A percentile compares a stretch with the other conserved stretches of the same genome.
These are phyloP conservation scores for Philereme transversata DNA, from an alignment of 2,888 invertebrate species.

Conservation along the genomic window DNA sequence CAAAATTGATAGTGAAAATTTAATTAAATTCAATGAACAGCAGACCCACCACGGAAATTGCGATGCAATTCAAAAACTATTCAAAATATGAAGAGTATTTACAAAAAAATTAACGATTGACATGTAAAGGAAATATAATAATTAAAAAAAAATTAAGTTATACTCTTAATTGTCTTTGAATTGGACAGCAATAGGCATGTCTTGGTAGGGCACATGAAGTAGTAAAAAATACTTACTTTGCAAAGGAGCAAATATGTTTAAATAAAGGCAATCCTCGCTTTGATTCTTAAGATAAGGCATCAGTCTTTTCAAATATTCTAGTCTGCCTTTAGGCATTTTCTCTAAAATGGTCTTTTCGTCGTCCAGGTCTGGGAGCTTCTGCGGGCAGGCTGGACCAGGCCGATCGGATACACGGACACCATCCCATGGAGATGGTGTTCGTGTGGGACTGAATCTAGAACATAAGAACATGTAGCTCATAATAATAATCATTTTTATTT, in stretches of 20 bases:
- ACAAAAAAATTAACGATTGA: too few relatives aligned
- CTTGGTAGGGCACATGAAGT: too few relatives aligned
- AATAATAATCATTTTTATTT: too few relatives aligned
- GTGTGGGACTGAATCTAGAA: constrained; percentile 94
- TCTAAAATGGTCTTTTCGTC: constrained; percentile 92
- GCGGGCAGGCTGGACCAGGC: constrained; percentile 95
- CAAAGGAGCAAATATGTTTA: constrained; percentile 98
- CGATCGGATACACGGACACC: constrained; percentile 92
- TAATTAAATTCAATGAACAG: too few relatives aligned
- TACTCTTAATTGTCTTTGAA: too few relatives aligned
- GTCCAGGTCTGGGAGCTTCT: constrained; percentile 92
- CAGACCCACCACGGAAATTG: too few relatives aligned
- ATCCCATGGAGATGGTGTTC: constrained; percentile 96
- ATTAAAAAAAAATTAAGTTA: too few relatives aligned
- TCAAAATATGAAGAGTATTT: too few relatives aligned
- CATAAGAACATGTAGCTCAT: neutral
- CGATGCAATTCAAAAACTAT: too few relatives aligned
- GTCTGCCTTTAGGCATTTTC: constrained; percentile 94
- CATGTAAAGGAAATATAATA: too few relatives aligned
- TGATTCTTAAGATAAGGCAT: constrained; percentile 96
- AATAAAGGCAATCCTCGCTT: constrained; percentile 98
- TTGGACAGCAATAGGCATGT: too few relatives aligned
- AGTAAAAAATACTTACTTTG: constrained; percentile 88
- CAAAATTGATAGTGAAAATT: too few relatives aligned
- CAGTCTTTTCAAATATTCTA: constrained; percentile 95